Percentiles rank a stretch among this genome's conserved stretches.
These are phyloP conservation scores for Fragum whitleyi DNA, from an alignment of 2,888 invertebrate species.

Conservation along the genomic window DNA sequence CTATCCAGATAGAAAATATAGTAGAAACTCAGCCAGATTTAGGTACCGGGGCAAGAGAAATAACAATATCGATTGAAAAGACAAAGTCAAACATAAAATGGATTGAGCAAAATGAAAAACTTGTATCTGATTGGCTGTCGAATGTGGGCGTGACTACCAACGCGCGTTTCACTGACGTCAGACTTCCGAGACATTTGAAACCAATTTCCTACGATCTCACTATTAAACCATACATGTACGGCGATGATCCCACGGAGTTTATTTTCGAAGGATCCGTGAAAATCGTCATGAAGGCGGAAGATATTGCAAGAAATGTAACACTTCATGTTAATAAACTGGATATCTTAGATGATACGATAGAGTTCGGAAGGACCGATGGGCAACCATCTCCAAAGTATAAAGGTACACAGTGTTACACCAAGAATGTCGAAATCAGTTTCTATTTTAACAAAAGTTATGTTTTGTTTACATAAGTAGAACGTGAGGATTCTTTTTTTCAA, in stretches of 20 bases:
- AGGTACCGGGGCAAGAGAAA: slow-evolving; percentile 90
- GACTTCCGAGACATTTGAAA: slow-evolving; percentile 67
- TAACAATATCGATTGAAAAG: slow-evolving; percentile 92
- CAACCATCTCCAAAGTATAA: slow-evolving; percentile 42
- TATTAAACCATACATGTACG: slow-evolving; percentile 77
- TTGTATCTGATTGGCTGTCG: slow-evolving; percentile 91
- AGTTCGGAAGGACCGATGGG: slow-evolving; percentile 49
- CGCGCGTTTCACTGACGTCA: slow-evolving; percentile 52
- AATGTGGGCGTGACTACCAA: slow-evolving; percentile 8
- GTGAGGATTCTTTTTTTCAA: too few species aligned
- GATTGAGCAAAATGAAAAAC: slow-evolving; percentile 91
- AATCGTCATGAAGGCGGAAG: slow-evolving; percentile 66
- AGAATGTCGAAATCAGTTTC: too few species aligned
- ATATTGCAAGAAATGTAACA: slow-evolving; percentile 68
- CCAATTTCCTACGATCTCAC: slow-evolving; percentile 76
- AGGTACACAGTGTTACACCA: slow-evolving; percentile 38
- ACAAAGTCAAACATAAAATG: slow-evolving; percentile 93
- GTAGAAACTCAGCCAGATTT: slow-evolving; percentile 85
- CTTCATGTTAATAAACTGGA: slow-evolving; percentile 73
- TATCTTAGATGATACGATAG: slow-evolving; percentile 57
- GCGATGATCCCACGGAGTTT: slow-evolving; percentile 69
- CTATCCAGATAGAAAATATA: slow-evolving; percentile 60
- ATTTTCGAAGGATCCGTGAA: slow-evolving; percentile 74
- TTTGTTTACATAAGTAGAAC: too few species aligned
- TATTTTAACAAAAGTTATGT: too few species aligned